Evolutionary conservation across 1,140 invertebrate genomes (phyloP).

Genomic region (Drosophila rufa): DNA sequence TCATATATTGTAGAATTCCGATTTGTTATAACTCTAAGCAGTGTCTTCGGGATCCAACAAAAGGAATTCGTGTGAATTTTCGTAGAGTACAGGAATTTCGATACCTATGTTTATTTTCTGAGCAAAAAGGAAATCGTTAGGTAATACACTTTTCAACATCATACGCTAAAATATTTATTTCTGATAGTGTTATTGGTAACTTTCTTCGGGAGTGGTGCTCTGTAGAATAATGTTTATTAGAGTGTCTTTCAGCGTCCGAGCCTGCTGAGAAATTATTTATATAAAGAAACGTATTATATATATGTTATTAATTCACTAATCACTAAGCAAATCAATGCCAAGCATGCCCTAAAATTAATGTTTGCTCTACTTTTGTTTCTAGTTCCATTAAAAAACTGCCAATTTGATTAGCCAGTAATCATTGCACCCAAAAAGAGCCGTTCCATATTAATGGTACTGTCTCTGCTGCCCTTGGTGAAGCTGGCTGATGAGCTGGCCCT

Average conservation of each 20-base stretch:
- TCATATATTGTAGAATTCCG: conserved; percentile 23
- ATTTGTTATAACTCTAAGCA: conserved; percentile 23
- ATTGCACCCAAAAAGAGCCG: neutral
- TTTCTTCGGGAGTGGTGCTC: conserved; percentile 47
- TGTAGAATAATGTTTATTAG: conserved; percentile 52
- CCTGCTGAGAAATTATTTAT: conserved; percentile 47
- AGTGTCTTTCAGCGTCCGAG: conserved; percentile 38
- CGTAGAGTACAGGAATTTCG: conserved; percentile 26
- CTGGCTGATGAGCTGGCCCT: conserved; percentile 18
- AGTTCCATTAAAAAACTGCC: conserved; percentile 46
- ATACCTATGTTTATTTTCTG: conserved; percentile 17
- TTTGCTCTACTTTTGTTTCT: conserved; percentile 38
- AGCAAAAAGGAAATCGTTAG: conserved; percentile 46
- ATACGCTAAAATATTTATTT: conserved; percentile 67
- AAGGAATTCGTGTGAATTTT: conserved; percentile 24
- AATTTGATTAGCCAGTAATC: conserved; percentile 31
- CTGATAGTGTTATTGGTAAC: conserved; percentile 52
- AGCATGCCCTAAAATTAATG: conserved; percentile 64
- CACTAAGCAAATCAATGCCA: conserved; percentile 72
- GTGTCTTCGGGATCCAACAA: conserved; percentile 17
- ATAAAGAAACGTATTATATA: conserved; percentile 41
- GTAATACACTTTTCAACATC: conserved; percentile 46
- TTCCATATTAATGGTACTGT: neutral
- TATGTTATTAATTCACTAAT: conserved; percentile 54
- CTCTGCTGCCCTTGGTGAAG: conserved; percentile 12